phyloP scores from a whole-genome alignment of 2,888 invertebrate species.

The Dynastes maya region DNA sequence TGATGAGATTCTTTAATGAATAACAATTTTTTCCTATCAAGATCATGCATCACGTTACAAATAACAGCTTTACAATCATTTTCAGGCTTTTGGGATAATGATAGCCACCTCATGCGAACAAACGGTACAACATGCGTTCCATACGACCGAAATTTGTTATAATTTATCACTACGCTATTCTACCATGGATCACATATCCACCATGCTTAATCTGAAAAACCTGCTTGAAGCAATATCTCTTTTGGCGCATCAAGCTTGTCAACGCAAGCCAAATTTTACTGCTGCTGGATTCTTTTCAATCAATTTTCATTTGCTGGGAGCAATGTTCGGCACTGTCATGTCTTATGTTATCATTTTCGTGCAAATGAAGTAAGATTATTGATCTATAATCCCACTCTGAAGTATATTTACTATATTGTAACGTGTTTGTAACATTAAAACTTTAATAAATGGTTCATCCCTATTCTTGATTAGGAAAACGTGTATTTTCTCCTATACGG shows the following conservation, averaged over 20 bases:
- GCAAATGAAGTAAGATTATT: slow-evolving; percentile 27
- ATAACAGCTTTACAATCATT: not conserved
- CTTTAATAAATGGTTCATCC: no score
- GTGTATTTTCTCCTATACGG: no score
- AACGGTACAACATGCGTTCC: slow-evolving; percentile 1
- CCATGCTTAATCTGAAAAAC: not conserved
- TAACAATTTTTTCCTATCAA: not conserved
- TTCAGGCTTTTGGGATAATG: slow-evolving; percentile 42
- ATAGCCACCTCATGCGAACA: slow-evolving; percentile 39
- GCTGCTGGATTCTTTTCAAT: slow-evolving; percentile 54
- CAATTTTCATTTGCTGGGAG: slow-evolving; percentile 52
- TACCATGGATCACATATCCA: not conserved
- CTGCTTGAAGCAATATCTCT: slow-evolving; percentile 18
- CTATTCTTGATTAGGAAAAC: no score
- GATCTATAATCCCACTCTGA: no score
- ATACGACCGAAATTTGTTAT: slow-evolving; percentile 41
- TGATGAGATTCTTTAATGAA: no score
- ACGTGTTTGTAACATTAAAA: no score
- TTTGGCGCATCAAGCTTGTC: slow-evolving; percentile 38
- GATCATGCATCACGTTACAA: no score
- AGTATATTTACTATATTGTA: no score
- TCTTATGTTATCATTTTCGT: slow-evolving; percentile 54
- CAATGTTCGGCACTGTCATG: slow-evolving; percentile 51
- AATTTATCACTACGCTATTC: slow-evolving; percentile 32
- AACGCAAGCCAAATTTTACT: slow-evolving; percentile 49